Conservation (phyloP, 1,140 invertebrate genomes). For the Ruditapes philippinarum region DNA sequence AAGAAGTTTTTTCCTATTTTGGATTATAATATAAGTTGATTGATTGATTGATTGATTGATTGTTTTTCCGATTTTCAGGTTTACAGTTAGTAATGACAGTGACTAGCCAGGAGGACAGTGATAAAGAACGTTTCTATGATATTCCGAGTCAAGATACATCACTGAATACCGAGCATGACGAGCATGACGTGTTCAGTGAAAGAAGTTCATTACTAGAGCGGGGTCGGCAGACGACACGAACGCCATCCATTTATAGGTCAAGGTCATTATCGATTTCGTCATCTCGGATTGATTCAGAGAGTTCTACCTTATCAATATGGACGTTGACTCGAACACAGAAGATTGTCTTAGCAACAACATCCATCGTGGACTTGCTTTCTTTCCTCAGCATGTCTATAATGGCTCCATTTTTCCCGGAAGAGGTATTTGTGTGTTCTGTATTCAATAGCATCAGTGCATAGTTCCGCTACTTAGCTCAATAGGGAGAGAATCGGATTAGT, state of each 20-base stretch:
- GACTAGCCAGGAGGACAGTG: not conserved
- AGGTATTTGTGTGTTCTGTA: no score
- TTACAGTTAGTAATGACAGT: not conserved
- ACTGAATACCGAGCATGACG: not conserved
- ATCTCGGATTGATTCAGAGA: not conserved
- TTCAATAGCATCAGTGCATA: not conserved
- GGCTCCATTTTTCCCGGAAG: slow-evolving; percentile 60
- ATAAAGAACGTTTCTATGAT: not conserved
- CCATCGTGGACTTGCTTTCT: slow-evolving; percentile 6
- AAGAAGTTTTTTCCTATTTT: no score
- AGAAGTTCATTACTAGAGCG: not conserved
- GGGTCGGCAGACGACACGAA: not conserved
- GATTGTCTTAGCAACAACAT: not conserved
- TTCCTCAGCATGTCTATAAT: slow-evolving; percentile 58
- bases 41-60: no score
- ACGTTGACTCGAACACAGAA: slow-evolving; percentile 43
- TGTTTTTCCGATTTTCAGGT: no score
- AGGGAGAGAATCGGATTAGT: no score
- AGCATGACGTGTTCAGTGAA: not conserved
- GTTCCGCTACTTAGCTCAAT: no score
- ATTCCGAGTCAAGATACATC: not conserved
- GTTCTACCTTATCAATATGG: slow-evolving; percentile 11
- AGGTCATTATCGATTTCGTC: not conserved
- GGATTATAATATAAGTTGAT: no score
- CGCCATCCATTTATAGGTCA: slow-evolving; percentile 2